Percentiles rank a stretch among this genome's conserved stretches.
phyloP scores from a whole-genome alignment of 2,797 vertebrate species.

The Novumbra hubbsi region DNA sequence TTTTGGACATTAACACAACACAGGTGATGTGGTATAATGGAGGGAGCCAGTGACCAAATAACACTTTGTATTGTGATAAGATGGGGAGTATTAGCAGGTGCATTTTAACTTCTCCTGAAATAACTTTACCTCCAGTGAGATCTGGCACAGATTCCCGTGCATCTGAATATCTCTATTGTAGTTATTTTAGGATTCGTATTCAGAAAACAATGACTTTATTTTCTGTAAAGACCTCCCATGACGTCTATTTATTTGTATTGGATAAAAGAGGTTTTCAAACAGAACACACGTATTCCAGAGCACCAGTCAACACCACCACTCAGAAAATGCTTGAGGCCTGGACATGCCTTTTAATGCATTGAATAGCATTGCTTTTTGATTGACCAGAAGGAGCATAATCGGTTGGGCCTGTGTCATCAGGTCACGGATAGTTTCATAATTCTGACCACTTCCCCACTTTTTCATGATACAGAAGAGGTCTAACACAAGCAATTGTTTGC shows the following conservation, averaged over 20 bases:
- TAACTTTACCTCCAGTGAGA: constrained; percentile 23
- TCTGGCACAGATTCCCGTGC: constrained; percentile 41
- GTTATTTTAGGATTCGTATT: constrained; percentile 40
- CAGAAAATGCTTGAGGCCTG: constrained; percentile 31
- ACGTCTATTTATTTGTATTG: too few species aligned
- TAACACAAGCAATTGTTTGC: constrained; percentile 14
- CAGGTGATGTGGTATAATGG: too few species aligned
- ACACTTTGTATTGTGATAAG: not conserved
- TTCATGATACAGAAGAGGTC: constrained; percentile 11
- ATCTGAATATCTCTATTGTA: constrained; percentile 55
- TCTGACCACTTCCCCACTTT: constrained; percentile 9
- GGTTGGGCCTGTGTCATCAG: constrained; percentile 32
- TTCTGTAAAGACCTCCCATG: too few species aligned
- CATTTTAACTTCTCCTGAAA: constrained; percentile 8
- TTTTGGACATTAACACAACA: too few species aligned
- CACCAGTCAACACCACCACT: constrained; percentile 46
- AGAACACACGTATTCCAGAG: constrained; percentile 24
- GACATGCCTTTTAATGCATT: constrained; percentile 41
- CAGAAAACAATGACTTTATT: too few species aligned
- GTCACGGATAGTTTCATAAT: constrained; percentile 39
- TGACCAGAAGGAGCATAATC: constrained; percentile 32
- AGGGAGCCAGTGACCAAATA: too few species aligned
- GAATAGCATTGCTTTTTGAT: constrained; percentile 49
- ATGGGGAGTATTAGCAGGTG: not conserved
- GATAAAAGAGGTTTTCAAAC: too few species aligned